Evolutionary conservation across 1,140 invertebrate species (phyloP).

Genomic region (Trichoplusia ni): DNA sequence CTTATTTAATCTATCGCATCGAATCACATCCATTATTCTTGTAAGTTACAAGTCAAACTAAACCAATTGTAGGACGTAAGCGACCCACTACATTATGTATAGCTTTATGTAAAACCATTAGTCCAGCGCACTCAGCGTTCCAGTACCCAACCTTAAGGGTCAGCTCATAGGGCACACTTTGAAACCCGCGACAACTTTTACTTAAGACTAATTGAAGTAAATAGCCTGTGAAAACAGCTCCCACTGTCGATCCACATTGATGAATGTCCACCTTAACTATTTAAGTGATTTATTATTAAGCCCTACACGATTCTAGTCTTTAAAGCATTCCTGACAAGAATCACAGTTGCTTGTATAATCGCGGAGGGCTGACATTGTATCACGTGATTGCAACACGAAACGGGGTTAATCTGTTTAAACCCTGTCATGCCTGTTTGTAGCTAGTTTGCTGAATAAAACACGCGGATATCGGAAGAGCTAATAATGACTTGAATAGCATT

Average conservation of each 20-base stretch:
- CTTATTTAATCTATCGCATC: neutral
- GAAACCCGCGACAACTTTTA: neutral
- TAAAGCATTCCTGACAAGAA: neutral
- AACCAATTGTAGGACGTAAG: neutral
- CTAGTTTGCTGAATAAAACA: conserved; percentile 2
- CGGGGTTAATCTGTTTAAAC: conserved; percentile 31
- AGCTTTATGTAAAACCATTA: neutral
- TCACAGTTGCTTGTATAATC: neutral
- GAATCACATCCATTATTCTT: neutral
- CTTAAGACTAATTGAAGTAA: conserved; percentile 2
- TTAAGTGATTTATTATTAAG: conserved; percentile 5
- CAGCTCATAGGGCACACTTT: neutral
- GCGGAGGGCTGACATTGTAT: conserved; percentile 1
- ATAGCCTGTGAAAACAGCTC: conserved; percentile 18
- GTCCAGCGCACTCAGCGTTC: neutral
- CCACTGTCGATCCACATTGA: conserved; percentile 30
- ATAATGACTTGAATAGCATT: neutral
- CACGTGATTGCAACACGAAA: conserved; percentile 27
- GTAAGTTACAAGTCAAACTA: neutral
- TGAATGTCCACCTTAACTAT: conserved; percentile 31
- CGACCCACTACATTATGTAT: neutral
- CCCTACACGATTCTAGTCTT: neutral
- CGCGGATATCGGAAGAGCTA: neutral
- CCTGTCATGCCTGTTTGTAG: neutral
- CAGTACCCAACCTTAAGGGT: neutral